Evolutionary conservation across 2,113 vertebrate species (phyloP).

Genomic region (Camelus bactrianus): DNA sequence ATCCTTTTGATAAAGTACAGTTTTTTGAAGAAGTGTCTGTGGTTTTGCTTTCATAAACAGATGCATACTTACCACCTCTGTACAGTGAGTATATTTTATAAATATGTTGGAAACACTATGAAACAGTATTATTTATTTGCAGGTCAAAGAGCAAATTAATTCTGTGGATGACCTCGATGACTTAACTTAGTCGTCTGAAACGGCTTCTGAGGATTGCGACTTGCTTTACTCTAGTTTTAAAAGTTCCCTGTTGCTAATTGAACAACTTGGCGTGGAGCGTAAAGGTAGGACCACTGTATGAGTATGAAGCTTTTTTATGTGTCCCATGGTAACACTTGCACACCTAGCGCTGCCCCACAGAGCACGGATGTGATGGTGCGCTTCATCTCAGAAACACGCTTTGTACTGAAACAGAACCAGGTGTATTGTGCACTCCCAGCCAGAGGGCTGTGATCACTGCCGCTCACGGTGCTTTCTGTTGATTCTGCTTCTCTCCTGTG

Average conservation of each 20-base stretch:
- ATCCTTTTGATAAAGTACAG: neutral
- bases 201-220: constrained; percentile 90
- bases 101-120: neutral
- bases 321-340: neutral
- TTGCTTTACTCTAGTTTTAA: constrained; percentile 86
- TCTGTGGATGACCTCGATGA: constrained; percentile 91
- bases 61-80: neutral
- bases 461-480: too few species aligned
- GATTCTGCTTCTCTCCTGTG: too few species aligned
- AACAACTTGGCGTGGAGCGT: constrained; percentile 89
- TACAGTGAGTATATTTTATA: neutral
- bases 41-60: neutral
- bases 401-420: too few species aligned
- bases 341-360: too few species aligned
- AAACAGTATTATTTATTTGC: constrained; percentile 3
- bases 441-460: too few species aligned
- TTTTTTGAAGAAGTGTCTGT: neutral
- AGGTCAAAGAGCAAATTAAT: constrained; percentile 69
- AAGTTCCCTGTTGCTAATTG: constrained; percentile 89
- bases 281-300: constrained; percentile 86
- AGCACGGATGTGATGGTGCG: too few species aligned
- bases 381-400: too few species aligned
- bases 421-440: too few species aligned
- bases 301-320: neutral
- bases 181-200: constrained; percentile 92